phyloP scores from a whole-genome alignment of 2,797 vertebrate genomes.

The Falco berigora region DNA sequence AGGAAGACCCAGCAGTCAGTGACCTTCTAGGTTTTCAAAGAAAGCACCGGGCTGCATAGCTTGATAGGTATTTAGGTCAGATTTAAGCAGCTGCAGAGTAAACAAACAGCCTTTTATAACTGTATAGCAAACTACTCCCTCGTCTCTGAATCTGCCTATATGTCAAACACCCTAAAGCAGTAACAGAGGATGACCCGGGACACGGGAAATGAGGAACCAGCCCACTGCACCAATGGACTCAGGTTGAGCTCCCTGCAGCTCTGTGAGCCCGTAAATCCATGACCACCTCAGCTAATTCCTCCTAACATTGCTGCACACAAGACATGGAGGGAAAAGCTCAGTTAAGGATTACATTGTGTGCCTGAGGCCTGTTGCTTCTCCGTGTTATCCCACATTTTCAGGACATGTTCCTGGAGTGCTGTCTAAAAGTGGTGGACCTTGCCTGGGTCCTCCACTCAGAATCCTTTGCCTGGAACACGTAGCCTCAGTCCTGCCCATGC shows the following conservation, averaged over 20 bases:
- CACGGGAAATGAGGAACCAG: not conserved
- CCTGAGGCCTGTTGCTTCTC: not conserved
- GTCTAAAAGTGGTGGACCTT: not conserved
- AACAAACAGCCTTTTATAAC: not conserved
- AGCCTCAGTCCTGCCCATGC: not conserved
- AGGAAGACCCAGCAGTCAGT: not conserved
- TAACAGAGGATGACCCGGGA: not conserved
- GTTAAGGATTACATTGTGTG: not conserved
- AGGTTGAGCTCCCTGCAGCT: not conserved
- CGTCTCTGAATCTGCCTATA: not conserved
- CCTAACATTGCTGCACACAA: not conserved
- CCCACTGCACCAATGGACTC: not conserved
- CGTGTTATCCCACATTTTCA: not conserved
- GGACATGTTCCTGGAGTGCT: not conserved
- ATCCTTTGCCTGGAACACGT: not conserved
- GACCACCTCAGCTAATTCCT: not conserved
- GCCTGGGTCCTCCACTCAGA: not conserved
- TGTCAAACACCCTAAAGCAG: not conserved
- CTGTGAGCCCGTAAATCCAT: not conserved
- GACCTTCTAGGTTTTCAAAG: not conserved
- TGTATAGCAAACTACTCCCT: not conserved
- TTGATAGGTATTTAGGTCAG: slow-evolving; percentile 13
- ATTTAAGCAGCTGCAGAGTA: not conserved
- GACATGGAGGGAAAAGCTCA: not conserved
- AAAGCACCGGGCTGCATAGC: not conserved